phyloP scores from a whole-genome alignment of 2,797 vertebrate species.

The Anabas testudineus region DNA sequence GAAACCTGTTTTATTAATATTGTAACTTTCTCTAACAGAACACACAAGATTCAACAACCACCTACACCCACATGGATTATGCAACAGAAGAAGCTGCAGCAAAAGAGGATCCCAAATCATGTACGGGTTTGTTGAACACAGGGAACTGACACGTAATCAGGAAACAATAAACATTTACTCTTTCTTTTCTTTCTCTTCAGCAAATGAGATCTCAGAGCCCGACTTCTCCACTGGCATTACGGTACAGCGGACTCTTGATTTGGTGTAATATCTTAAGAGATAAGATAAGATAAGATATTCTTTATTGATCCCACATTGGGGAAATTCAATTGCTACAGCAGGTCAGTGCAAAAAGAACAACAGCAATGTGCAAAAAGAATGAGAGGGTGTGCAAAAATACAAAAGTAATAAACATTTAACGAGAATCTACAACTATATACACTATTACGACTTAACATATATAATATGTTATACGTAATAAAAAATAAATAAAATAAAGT shows the following conservation, averaged over 20 bases:
- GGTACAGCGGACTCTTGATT: slow-evolving; percentile 10
- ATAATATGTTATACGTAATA: no score
- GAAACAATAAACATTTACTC: neutral
- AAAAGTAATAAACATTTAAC: no score
- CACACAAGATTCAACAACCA: neutral
- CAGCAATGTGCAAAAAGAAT: no score
- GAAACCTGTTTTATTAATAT: no score
- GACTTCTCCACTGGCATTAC: neutral
- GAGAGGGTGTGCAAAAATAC: no score
- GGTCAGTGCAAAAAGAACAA: no score
- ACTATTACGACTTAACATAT: no score
- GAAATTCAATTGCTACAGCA: no score
- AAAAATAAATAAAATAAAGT: no score
- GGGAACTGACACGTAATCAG: neutral
- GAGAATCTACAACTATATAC: no score
- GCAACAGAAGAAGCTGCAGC: neutral
- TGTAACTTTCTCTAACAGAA: neutral
- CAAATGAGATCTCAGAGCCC: neutral
- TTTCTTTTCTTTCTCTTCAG: slow-evolving; percentile 10
- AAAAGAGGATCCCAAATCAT: neutral
- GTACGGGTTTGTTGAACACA: slow-evolving; percentile 17
- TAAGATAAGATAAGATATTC: no score
- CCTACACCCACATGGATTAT: neutral
- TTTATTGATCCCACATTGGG: no score
- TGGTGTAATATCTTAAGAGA: neutral